These are phyloP conservation scores for Dastarcus helophoroides DNA, from an alignment of 2,888 invertebrate species.

Conservation along the genomic window DNA sequence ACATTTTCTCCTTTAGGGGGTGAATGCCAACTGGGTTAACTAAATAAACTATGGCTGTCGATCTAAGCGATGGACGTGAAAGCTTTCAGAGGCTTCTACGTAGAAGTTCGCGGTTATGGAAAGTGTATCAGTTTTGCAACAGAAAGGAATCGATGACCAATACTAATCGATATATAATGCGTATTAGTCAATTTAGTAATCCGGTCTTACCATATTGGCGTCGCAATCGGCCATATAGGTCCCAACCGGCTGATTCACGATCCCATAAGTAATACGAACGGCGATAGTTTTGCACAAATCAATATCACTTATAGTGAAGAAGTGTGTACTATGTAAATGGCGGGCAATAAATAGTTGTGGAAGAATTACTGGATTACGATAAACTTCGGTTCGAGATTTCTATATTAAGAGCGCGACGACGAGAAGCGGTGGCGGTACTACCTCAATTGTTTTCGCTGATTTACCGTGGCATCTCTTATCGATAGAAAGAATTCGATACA, in stretches of 20 bases:
- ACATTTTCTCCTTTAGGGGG: too few species aligned
- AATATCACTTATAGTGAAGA: constrained; percentile 29
- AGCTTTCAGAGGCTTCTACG: too few species aligned
- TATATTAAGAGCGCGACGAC: constrained; percentile 21
- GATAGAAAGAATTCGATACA: too few species aligned
- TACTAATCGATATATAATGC: too few species aligned
- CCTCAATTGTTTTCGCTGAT: constrained; percentile 19
- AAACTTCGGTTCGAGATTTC: constrained; percentile 21
- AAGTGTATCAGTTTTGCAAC: too few species aligned
- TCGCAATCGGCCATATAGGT: constrained; percentile 3
- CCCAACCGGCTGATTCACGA: constrained; percentile 5
- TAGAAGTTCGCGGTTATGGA: too few species aligned
- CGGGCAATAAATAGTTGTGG: constrained; percentile 27
- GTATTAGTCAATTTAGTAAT: constrained; percentile 3
- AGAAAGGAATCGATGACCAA: too few species aligned
- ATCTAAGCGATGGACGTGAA: too few species aligned
- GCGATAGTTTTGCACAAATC: constrained; percentile 20
- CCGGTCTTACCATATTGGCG: not conserved
- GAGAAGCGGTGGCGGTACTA: constrained; percentile 16
- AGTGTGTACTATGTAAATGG: constrained; percentile 34
- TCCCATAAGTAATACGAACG: constrained; percentile 25
- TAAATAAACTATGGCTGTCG: too few species aligned
- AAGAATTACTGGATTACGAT: constrained; percentile 25
- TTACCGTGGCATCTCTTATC: too few species aligned
- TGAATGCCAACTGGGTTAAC: too few species aligned